phyloP scores from a whole-genome alignment of 2,888 invertebrate genomes.

The Hypercompe scribonia region DNA sequence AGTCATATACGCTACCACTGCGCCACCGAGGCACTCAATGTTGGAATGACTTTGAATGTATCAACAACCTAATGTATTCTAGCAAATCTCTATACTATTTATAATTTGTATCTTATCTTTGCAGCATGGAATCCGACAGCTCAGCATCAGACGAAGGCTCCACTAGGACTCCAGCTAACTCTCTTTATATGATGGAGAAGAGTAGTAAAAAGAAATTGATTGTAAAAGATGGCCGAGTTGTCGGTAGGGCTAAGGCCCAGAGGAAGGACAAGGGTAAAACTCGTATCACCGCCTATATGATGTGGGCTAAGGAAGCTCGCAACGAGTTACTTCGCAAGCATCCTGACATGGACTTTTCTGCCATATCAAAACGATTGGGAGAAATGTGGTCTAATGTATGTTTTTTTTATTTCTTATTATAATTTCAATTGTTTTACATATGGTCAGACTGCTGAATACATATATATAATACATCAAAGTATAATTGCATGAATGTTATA shows the following conservation, averaged over 20 bases:
- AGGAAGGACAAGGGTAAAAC: slow-evolving; percentile 93
- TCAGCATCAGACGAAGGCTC: slow-evolving; percentile 82
- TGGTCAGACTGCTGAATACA: no score
- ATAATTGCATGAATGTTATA: no score
- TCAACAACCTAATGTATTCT: no score
- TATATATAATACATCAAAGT: no score
- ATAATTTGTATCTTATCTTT: no score
- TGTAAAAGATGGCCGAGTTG: slow-evolving; percentile 87
- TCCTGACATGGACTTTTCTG: slow-evolving; percentile 93
- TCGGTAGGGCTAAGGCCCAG: slow-evolving; percentile 91
- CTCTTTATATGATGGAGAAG: slow-evolving; percentile 93
- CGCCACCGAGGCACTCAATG: no score
- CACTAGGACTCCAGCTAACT: slow-evolving; percentile 84
- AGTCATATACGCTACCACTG: no score
- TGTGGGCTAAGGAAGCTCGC: slow-evolving; percentile 95
- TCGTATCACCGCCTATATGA: slow-evolving; percentile 95
- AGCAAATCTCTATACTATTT: no score
- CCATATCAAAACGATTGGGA: slow-evolving; percentile 93
- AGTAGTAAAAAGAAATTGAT: slow-evolving; percentile 91
- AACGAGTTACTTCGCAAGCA: slow-evolving; percentile 90
- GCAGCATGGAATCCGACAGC: slow-evolving; percentile 85
- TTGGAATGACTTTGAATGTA: no score
- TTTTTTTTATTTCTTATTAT: background rate
- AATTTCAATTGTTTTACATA: background rate
- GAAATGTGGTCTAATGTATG: slow-evolving; percentile 95